These are phyloP conservation scores for Stenodera caucasica DNA, from an alignment of 2,888 invertebrate genomes.

Conservation along the genomic window DNA sequence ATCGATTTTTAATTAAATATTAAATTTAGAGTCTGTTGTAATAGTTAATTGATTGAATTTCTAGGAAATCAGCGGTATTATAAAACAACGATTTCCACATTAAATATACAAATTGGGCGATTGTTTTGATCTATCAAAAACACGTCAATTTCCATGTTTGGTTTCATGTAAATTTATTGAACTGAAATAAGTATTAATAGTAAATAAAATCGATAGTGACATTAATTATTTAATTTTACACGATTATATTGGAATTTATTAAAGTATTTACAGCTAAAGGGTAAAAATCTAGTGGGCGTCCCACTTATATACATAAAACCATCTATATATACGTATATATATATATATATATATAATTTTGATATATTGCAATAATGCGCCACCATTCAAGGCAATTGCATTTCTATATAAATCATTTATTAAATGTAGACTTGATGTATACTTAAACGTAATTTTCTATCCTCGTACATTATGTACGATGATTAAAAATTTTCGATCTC, in stretches of 20 bases:
- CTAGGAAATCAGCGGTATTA: not conserved
- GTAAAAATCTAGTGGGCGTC: not conserved
- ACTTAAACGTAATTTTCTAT: constrained; percentile 37
- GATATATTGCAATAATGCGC: constrained; percentile 37
- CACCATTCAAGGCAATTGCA: constrained; percentile 35
- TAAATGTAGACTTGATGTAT: constrained; percentile 28
- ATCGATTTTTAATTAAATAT: not conserved
- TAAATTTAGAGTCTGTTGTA: not conserved
- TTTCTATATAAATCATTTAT: constrained; percentile 39
- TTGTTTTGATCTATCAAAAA: not conserved
- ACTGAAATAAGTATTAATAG: not conserved
- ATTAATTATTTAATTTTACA: constrained; percentile 2
- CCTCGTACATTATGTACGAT: constrained; percentile 30
- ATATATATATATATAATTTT: constrained; percentile 33
- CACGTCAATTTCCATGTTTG: constrained; percentile 2
- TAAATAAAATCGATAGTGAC: not conserved
- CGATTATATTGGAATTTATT: not conserved
- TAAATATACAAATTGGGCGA: not conserved
- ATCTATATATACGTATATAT: not conserved
- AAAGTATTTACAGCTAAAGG: not conserved
- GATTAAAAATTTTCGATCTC: constrained; percentile 26
- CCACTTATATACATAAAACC: not conserved
- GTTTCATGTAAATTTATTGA: not conserved
- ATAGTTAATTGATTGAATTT: not conserved
- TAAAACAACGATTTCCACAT: not conserved